Conservation (phyloP, 2,888 invertebrate species). For the Allacma fusca region DNA sequence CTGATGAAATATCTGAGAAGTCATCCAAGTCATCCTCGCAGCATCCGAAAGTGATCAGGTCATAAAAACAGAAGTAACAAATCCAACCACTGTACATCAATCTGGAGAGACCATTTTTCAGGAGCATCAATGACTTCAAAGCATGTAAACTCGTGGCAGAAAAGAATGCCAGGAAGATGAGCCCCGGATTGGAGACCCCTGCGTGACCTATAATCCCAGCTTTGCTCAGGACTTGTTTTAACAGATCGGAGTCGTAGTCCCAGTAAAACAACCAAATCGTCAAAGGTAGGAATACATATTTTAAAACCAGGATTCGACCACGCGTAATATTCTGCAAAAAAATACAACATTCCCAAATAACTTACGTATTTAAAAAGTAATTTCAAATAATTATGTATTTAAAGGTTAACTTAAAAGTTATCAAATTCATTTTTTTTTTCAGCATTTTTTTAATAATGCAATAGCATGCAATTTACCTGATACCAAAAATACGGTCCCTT, state of each 20-base stretch:
- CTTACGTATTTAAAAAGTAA: too few relatives aligned
- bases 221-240: background rate
- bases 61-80: conserved; percentile 30
- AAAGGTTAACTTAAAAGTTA: too few relatives aligned
- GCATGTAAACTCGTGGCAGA: conserved; percentile 19
- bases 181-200: background rate
- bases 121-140: conserved; percentile 30
- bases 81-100: conserved; percentile 22
- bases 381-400: too few relatives aligned
- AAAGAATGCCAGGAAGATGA: conserved; percentile 31
- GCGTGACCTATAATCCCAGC: background rate
- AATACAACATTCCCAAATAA: too few relatives aligned
- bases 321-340: conserved; percentile 30
- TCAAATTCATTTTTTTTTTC: too few relatives aligned
- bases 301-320: conserved; percentile 28
- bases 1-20: conserved; percentile 8
- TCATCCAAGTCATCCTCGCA: conserved; percentile 18
- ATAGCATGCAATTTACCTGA: conserved; percentile 21
- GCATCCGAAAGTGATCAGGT: background rate
- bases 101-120: conserved; percentile 33
- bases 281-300: conserved; percentile 25
- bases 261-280: conserved; percentile 13
- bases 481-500: conserved; percentile 34
- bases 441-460: background rate
- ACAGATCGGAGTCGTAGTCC: background rate